These are phyloP conservation scores for Dicrurus megarhynchus DNA, from an alignment of 2,113 vertebrate genomes.

Conservation along the genomic window DNA sequence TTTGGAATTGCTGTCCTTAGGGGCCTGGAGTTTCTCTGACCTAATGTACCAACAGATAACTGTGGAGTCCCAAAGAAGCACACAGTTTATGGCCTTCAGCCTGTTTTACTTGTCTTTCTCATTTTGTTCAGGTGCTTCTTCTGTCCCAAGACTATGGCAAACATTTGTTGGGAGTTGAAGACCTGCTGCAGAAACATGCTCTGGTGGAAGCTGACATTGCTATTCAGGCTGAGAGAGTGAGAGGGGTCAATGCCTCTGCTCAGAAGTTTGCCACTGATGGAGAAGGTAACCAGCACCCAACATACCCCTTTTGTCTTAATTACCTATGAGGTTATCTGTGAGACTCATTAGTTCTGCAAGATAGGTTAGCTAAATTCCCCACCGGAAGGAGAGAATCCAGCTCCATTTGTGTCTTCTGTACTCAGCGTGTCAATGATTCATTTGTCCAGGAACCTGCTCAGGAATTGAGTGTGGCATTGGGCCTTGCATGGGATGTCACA, in stretches of 20 bases:
- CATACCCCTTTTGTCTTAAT: not conserved
- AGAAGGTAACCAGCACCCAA: slow-evolving; percentile 74
- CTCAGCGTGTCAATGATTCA: not conserved
- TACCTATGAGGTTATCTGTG: not conserved
- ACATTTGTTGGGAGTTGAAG: slow-evolving; percentile 92
- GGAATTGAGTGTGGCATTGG: not conserved
- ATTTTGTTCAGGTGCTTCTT: slow-evolving; percentile 82
- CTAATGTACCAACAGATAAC: not conserved
- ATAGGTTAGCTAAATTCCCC: not conserved
- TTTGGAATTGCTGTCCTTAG: not conserved
- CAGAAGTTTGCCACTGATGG: slow-evolving; percentile 84
- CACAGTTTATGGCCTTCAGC: not conserved
- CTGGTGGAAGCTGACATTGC: slow-evolving; percentile 93
- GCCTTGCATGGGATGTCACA: not conserved
- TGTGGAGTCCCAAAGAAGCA: not conserved
- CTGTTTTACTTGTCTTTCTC: not conserved
- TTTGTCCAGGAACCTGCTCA: not conserved
- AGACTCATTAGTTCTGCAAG: not conserved
- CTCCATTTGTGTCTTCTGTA: not conserved
- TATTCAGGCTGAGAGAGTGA: slow-evolving; percentile 92
- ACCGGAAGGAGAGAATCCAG: not conserved
- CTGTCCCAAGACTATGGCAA: slow-evolving; percentile 96
- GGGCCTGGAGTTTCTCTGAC: not conserved
- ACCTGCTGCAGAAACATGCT: slow-evolving; percentile 92
- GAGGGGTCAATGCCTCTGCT: slow-evolving; percentile 86